Evolutionary conservation across 1,140 invertebrate genomes (phyloP), one percentile per base, ranked within the genome.

Genomic region (Chymomyza costata): DNA sequence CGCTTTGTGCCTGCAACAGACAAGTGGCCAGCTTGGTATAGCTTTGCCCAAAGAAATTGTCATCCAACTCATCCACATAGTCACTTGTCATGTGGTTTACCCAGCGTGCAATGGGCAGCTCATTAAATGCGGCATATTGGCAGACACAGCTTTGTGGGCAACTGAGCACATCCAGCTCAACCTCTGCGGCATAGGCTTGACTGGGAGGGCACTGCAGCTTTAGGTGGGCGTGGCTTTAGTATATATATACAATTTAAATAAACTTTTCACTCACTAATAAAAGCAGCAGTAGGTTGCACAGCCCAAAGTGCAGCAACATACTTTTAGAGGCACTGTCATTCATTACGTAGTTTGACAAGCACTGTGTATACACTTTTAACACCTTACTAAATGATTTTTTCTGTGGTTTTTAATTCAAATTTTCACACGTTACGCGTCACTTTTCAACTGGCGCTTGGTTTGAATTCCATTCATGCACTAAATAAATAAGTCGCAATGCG

Each of bases 21-120:
- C 90, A 91, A 1, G 88, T 90, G 17, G 88, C 89, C 14, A 89
- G 86, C 65, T 87, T 88, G 2, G 90, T 65, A 15, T 89, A 76
- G 11, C 71, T 50, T 44, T 85, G 73, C n/a, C 82, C 58, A 18
- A 84, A 46, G 10, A 49, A 48, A 17, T 63, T 59, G 1, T 83
- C 65, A 28, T 73, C 50, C 7, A 40, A 34, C 10, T 81, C 53
- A n/a, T 59, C 55, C 7, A 10, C n/a, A 32, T 41, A 14, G 11
- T 18, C 69, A 8, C 16, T 47, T 38, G 63, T 54, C 59, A 73
- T 68, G 32, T 85, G 65, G 46, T 87, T 81, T 51, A 87, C 85
- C 80, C 87, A 88, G 54, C 86, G 71, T 25, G 86, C 74, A 43
- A 89, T 87, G 14, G 87, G 67, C 21, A 87, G 82, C 68, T 88